Conservation (phyloP, 2,888 invertebrate species). For the Catonia carolina region DNA sequence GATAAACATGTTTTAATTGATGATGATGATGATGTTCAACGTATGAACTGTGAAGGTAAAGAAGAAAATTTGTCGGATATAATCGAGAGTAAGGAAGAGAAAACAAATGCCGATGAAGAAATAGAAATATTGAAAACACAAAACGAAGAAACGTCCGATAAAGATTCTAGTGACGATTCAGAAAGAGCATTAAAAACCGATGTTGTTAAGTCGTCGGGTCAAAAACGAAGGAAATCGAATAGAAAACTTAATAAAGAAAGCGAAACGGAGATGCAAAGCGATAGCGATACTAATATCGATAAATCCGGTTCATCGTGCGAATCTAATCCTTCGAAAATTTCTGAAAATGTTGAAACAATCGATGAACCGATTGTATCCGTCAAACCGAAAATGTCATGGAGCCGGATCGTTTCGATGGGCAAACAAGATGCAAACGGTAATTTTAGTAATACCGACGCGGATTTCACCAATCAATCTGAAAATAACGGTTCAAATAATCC, state of each 20-base stretch:
- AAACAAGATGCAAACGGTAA: conserved; percentile 10
- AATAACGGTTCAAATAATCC: conserved; percentile 9
- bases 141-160: conserved; percentile 27
- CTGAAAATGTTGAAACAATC: not conserved
- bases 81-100: conserved; percentile 16
- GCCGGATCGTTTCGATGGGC: conserved; percentile 11
- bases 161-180: conserved; percentile 32
- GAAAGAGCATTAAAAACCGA: conserved; percentile 11
- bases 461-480: not conserved
- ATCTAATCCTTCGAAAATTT: not conserved
- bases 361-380: not conserved
- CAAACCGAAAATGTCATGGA: conserved; percentile 21
- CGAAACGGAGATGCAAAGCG: conserved; percentile 14
- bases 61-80: not conserved
- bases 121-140: conserved; percentile 18
- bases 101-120: conserved; percentile 19
- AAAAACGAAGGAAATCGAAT: conserved; percentile 13
- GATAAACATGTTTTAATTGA: not conserved
- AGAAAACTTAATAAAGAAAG: conserved; percentile 6
- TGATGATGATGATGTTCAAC: not conserved
- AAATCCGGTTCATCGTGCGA: not conserved
- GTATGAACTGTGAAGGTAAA: not conserved
- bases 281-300: conserved; percentile 2
- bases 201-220: conserved; percentile 3
- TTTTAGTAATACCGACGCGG: conserved; percentile 10